Base-by-base conservation (phyloP, 1,140 invertebrate genomes). In the Mactra quadrangularis region DNA sequence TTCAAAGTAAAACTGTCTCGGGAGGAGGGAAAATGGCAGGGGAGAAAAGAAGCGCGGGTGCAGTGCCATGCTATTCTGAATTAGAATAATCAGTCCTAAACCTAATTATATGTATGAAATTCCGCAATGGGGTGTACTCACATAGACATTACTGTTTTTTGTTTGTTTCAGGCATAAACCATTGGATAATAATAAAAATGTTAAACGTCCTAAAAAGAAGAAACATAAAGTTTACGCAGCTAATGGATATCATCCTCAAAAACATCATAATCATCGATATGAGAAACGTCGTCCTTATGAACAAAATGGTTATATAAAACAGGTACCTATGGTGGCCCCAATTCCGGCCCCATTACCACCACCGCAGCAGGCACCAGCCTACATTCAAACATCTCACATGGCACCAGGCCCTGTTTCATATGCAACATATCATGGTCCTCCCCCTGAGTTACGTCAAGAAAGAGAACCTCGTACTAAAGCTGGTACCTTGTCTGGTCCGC, bases 371-470 rank as follows among this genome's bases (percentile, higher is more conserved):
- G n/a, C n/a, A n/a, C 52, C 70, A 29, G 71, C 52, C 13, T 62
- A 31, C n/a, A n/a, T 76, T 0, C 17, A 47, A 29, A 15, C 62
- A 66, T 6, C 47, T 9, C 76, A 2, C 9, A 27, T 11, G 2
- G 50, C 70, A 3, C 70, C 50, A 1, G 35, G 3, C 13, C 2
- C 17, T 4, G 22, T 52, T 25, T 57, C 57, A 50, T 64, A 77
- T 77, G 47, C 60, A 35, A 78, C 76, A 9, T 78, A 78, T 45
- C 76, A 78, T 29, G 76, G 76, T 15, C 76, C 76, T 3, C 76
- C 76, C 13, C 60, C 60, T 19, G 76, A 53, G 15, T 1, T 78
- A 9, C 41, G 33, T 1, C 62, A 68, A 38, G 45, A 66, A 11
- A 64, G 22, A 47, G n/a, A 59, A 50, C 55, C 25, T 13, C 60